Evolutionary conservation across 2,797 vertebrate genomes (phyloP), one percentile per base, ranked within the genome.

Genomic region (Adelosebastes latens): DNA sequence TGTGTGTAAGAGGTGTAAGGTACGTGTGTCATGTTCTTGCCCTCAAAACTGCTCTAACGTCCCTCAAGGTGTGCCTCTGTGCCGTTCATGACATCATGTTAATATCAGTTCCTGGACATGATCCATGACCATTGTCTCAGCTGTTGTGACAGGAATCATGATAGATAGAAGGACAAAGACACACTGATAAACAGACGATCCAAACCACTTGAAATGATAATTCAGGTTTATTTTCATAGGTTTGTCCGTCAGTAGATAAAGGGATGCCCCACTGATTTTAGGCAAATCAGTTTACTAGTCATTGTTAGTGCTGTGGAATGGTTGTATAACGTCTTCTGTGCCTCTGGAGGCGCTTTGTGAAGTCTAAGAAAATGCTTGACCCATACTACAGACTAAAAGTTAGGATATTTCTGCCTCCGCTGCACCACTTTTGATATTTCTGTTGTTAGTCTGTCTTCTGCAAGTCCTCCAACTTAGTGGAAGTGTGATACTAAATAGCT

Each of bases 11-110:
- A 42, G 25, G 53, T 77, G 66, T 74, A 56, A 62, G 60, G 59
- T 53, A 49, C 78, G 55, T 60, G 29, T 81, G 63, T 77, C 63
- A 55, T 84, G 68, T 75, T 81, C 69, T 66, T 53, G 69, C 75
- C 76, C 36, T 77, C 29, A 72, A 53, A 67, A 63, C 58, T 3
- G 18, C 56, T 65, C 65, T 61, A 72, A 59, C 2, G 31, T 78
- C 75, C 75, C 22, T 31, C 58, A 75, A 83, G 7, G 42, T 53
- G 49, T 53, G 1, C 49, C 49, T 53, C 62, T 60, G 77, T 80
- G 80, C 46, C n/a, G 10, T 75, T 64, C 64, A 59, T 66, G 74
- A 72, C 63, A 80, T 88, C 60, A 72, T 84, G 83, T 80, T 77
- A 71, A 86, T 72, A 86, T 72, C 42, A 42, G n/a, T 53, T 69